Conservation (phyloP, 2,113 vertebrate genomes). For the Sialia sialis region DNA sequence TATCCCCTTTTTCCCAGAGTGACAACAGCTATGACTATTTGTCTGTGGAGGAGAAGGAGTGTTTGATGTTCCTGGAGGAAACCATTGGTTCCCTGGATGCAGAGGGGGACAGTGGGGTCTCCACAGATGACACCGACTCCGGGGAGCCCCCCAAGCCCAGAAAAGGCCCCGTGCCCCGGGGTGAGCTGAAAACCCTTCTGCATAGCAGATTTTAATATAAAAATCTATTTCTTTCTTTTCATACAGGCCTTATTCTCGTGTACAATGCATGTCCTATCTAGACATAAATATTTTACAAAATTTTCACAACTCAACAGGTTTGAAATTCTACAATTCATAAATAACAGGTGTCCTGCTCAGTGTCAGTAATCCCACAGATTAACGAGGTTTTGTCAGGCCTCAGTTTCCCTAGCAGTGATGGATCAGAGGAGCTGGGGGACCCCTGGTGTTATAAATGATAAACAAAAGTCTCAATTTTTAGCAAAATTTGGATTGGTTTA, state of each 20-base stretch:
- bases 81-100: conserved; percentile 89
- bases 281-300: background rate
- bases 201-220: background rate
- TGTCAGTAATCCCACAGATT: background rate
- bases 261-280: background rate
- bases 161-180: background rate
- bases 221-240: background rate
- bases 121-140: conserved; percentile 69
- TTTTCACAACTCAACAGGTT: background rate
- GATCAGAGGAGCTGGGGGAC: background rate
- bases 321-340: background rate
- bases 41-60: conserved; percentile 90
- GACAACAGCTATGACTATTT: conserved; percentile 85
- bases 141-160: background rate
- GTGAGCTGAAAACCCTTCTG: conserved; percentile 17
- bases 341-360: background rate
- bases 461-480: too few species aligned
- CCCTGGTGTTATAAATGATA: too few species aligned
- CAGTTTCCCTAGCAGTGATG: background rate
- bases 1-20: conserved; percentile 63
- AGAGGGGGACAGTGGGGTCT: conserved; percentile 81
- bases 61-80: conserved; percentile 91
- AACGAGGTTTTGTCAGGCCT: background rate
- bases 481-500: too few species aligned
- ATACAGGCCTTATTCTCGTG: background rate